Evolutionary conservation across 2,888 invertebrate species (phyloP), one percentile per base, ranked within the genome.

Genomic region (Drosophila gaucha): DNA sequence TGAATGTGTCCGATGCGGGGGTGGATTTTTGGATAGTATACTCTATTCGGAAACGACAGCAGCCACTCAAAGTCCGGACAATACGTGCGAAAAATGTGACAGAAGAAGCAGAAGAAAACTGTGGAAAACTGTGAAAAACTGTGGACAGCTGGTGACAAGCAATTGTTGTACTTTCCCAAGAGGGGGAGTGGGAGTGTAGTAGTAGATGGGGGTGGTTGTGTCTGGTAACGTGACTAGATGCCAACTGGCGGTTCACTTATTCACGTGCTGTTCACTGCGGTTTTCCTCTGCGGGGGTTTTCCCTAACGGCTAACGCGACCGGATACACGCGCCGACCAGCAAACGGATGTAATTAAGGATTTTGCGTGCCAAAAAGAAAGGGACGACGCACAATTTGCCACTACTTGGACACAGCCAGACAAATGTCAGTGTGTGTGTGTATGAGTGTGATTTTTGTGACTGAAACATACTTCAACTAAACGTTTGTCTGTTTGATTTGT

Each of bases 301-400:
- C 41, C 72, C 47, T 30, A 44, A 26, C 54, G 46, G 44, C 59
- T 59, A 49, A 46, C 38, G 68, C 80, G 58, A 6, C 65, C 86
- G 80, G 80, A 80, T 67, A 83, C 82, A 83, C 82, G 82, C 85
- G 78, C 75, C 78, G 82, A 78, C 82, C 67, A 78, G 46, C 78
- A 74, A 83, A 78, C 82, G 82, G 82, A 83, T 83, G 82, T 83
- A 83, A 83, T 83, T 83, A 83, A 83, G 82, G 78, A 83, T 86
- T 83, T 82, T 83, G 83, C 78, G 85, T 86, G 82, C 78, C 77
- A 64, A 69, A 65, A 73, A 52, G 64, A 70, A 75, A 72, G 56
- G 59, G 35, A 26, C 52, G 62, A 62, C 65, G 50, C 41, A 75
- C 75, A 75, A 74, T 80, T 82, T 60, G 59, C 73, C 64, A 66